Base-by-base conservation (phyloP, 2,888 invertebrate genomes). In the Eupithecia vulgata region DNA sequence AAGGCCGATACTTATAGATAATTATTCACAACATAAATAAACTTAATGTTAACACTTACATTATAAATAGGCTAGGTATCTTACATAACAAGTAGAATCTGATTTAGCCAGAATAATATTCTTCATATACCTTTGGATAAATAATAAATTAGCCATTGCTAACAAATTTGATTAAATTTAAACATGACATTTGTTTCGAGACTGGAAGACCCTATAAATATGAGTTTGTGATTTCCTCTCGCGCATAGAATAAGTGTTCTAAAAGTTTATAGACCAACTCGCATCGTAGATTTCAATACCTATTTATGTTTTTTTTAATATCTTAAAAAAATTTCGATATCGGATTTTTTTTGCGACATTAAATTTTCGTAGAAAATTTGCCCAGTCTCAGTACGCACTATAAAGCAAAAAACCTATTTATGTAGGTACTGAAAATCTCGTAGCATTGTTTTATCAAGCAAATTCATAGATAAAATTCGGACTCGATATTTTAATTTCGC, bases 11-110 rank as follows among this genome's bases (percentile, higher is more conserved):
- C 77, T 79, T 77, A 76, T 34, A 70, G 73, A 70, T 74, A 71
- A 83, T 81, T 83, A 85, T 83, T 84, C 83, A 84, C 85, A 84
- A 81, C 82, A 86, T 87, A 87, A 87, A 87, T 87, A 85, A 80
- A 80, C 87, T 86, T 87, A 86, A 68, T 74, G 40, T 80, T 81
- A 72, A 79, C 75, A 78, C 74, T 82, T 79, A 81, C 74, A 77
- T 82, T 25, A 65, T 42, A 83, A 76, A 81, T 80, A 74, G 68
- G 75, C 75, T 80, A 83, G 64, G 67, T 76, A 76, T 74, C 74
- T 80, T 79, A 78, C 80, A 79, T 77, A 73, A 73, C 66, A 78
- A 71, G 71, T 73, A 75, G 69, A 74, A 78, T 74, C 70, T 62
- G 67, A 65, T 70, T 66, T 70, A 72, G 67, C 70, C 76, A 75